These are phyloP conservation scores for Borostomias antarcticus DNA, from an alignment of 2,797 vertebrate species.

Conservation along the genomic window DNA sequence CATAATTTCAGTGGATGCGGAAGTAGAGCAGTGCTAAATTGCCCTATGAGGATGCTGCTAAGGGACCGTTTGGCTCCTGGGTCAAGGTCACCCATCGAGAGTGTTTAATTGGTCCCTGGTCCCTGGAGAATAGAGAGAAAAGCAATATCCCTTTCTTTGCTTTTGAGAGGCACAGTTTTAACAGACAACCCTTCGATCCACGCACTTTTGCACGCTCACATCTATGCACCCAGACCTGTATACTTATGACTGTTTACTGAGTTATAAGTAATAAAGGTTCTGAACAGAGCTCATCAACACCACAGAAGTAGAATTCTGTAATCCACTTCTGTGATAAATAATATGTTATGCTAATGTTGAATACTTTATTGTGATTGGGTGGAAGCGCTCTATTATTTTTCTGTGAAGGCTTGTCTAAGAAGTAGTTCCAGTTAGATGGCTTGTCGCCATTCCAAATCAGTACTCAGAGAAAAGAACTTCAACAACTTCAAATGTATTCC, in stretches of 20 bases:
- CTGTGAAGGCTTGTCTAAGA: too few species aligned
- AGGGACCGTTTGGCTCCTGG: slow-evolving; percentile 21
- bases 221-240: too few species aligned
- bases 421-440: too few species aligned
- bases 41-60: slow-evolving; percentile 19
- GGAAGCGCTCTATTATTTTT: too few species aligned
- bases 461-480: too few species aligned
- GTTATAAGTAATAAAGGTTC: too few species aligned
- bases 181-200: not conserved
- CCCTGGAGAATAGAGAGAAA: slow-evolving; percentile 8
- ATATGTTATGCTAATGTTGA: not conserved
- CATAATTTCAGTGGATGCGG: slow-evolving; percentile 25
- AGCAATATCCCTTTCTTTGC: not conserved
- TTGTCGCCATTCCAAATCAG: too few species aligned
- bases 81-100: slow-evolving; percentile 39
- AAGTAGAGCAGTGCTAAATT: slow-evolving; percentile 41
- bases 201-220: not conserved
- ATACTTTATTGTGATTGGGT: not conserved
- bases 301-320: not conserved
- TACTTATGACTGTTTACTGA: not conserved
- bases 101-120: slow-evolving; percentile 24
- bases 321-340: not conserved
- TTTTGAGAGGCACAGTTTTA: not conserved
- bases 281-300: too few species aligned
- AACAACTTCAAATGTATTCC: too few species aligned